Base-by-base conservation (phyloP, 2,113 vertebrate genomes). In the Elephantulus edwardii region DNA sequence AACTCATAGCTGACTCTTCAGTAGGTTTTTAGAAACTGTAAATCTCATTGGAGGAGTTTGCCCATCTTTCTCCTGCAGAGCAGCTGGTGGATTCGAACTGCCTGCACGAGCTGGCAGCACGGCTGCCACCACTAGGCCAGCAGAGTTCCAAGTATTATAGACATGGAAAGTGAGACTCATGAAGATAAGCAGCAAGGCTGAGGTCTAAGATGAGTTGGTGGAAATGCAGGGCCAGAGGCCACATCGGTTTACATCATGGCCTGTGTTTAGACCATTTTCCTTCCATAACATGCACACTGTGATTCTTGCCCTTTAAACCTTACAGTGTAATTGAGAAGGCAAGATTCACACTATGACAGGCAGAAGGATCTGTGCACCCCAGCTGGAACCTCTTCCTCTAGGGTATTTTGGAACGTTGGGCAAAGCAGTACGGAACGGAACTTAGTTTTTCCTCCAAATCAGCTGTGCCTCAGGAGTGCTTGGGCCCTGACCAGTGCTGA, bases 201-300 rank as follows among this genome's bases (percentile, higher is more conserved):
- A 83, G 46, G 40, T 44, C 46, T 3, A 20, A 50, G 54, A 50
- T 35, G 80, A 87, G 40, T 74, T 54, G 60, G 35, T 89, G 26
- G 85, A 92, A 72, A 90, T 77, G 10, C 74, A 84, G 19, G 20
- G 42, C 72, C 58, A 81, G 87, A 91, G 90, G 42, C 66, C 77
- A 83, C 30, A 9, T 38, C 17, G 50, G 3, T 52, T 38, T 89
- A 38, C 35, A 71, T 75, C 81, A 86, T 82, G 92, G 60, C 52
- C 76, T 82, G 83, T 42, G 46, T 58, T 93, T 68, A 79, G 50
- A 40, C 56, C 35, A 42, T 50, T 86, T 54, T 88, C 54, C 68
- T 42, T 80, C 24, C 75, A 72, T 30, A 82, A 78, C 24, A 76
- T 44, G 26, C 84, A 40, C 52, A 83, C 40, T 48, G 42, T 40